Conservation (phyloP, 2,797 vertebrate species). For the Gallirallus australis region DNA sequence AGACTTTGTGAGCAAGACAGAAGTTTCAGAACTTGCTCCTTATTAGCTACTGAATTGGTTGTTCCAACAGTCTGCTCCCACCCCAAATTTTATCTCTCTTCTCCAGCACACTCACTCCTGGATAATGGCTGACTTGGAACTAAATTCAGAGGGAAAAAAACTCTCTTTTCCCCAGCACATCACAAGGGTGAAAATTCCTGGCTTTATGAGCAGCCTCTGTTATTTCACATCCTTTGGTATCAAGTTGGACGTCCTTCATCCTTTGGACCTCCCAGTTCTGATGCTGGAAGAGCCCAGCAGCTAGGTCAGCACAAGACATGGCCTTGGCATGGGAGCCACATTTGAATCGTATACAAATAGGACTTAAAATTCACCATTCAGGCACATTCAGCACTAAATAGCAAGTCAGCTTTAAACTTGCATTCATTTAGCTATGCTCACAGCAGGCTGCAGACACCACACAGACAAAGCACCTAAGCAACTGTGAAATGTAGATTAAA, state of each 20-base stretch:
- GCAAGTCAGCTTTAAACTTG: not conserved
- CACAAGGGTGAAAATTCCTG: not conserved
- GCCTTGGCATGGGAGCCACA: fast-evolving
- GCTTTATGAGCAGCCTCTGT: not conserved
- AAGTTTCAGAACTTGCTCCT: not conserved
- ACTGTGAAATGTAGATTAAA: not conserved
- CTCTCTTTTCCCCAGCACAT: not conserved
- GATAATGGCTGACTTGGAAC: not conserved
- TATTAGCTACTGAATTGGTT: not conserved
- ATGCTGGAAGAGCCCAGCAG: not conserved
- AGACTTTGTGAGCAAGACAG: not conserved
- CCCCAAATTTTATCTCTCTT: not conserved
- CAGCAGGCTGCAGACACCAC: not conserved
- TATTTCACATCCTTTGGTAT: not conserved
- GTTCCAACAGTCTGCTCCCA: not conserved
- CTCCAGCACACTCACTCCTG: not conserved
- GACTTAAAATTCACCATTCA: not conserved
- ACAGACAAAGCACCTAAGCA: not conserved
- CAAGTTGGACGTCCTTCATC: not conserved
- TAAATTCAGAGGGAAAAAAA: not conserved
- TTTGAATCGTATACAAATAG: not conserved
- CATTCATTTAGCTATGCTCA: not conserved
- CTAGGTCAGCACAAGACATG: not conserved
- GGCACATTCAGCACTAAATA: not conserved
- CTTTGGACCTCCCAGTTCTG: not conserved